phyloP scores from a whole-genome alignment of 2,113 vertebrate genomes.

The Neodontobutis hainanensis region DNA sequence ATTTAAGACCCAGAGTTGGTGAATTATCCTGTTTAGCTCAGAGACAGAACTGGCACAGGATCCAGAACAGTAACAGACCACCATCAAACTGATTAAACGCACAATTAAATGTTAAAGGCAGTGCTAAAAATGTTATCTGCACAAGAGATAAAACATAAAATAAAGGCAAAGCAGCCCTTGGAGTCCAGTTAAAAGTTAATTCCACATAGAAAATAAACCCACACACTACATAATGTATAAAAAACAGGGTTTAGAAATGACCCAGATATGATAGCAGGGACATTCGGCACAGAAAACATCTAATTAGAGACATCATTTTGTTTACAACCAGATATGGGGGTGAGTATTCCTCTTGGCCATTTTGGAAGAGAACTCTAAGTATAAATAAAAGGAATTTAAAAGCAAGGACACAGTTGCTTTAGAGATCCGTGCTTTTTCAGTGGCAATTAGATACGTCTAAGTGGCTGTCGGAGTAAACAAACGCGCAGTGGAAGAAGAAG shows the following conservation, averaged over 20 bases:
- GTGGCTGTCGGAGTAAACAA: conserved; percentile 35
- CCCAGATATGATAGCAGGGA: conserved; percentile 9
- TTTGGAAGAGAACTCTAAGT: neutral
- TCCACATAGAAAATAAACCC: neutral
- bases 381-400: neutral
- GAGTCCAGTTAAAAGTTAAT: conserved; percentile 27
- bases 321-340: conserved; percentile 16
- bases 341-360: neutral
- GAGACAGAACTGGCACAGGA: conserved; percentile 1
- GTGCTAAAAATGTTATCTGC: neutral
- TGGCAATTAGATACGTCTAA: conserved; percentile 11
- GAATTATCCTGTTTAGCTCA: neutral
- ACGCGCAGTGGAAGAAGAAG: conserved; percentile 43
- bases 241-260: conserved; percentile 33
- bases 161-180: conserved; percentile 1
- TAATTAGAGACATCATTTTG: conserved; percentile 28
- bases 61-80: neutral
- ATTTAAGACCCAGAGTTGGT: neutral
- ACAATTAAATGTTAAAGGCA: conserved; percentile 8
- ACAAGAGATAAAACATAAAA: conserved; percentile 1
- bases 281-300: conserved; percentile 20
- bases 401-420: conserved; percentile 8
- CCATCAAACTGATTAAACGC: neutral
- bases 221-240: conserved; percentile 2
- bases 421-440: conserved; percentile 4